Base-by-base conservation (phyloP, 64 coral and sea anemone genomes). In the Montipora cactus region DNA sequence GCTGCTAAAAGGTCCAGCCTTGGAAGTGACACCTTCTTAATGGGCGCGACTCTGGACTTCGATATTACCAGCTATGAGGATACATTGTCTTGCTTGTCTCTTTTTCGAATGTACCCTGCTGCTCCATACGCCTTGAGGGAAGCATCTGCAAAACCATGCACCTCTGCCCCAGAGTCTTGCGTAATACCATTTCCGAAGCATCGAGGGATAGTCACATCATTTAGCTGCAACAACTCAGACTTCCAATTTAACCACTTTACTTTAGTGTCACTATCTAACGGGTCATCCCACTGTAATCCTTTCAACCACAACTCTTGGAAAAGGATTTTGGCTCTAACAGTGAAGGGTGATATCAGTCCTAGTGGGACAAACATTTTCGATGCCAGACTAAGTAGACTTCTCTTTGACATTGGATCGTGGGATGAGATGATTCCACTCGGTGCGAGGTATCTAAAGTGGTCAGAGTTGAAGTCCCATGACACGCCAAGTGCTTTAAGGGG, bases 241-340 rank as follows among this genome's bases (percentile, higher is more conserved):
- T 69, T 66, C 89, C 89, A 90, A 15, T 45, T 44, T 47, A 7
- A 49, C 28, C 28, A 28, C 28, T 28, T 28, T 28, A 1, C 28
- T 28, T 28, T 28, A 1, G 28, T 28, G 77, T 77, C 80, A 22
- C 70, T 66, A 11, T 16, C 49, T 70, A 19, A 16, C 3, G 70
- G n/a, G 37, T 71, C 77, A n/a, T 28, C 1, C 28, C 20, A 47
- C 47, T 59, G 61, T 53, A 84, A 83, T 52, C 49, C 80, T 84
- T 61, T 81, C 23, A 37, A 45, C 80, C 90, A 84, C 20, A 92
- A 47, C 44, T 89, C 47, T 89, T 92, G 59, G 79, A 92, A 81
- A 46, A 92, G 19, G 25, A 92, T 49, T 55, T 84, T 84, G 19
- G 70, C 90, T 75, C 90, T 84, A 0, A 87, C 67, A n/a, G 84